Percentiles rank a stretch among this genome's conserved stretches.
phyloP scores from a whole-genome alignment of 2,888 invertebrate species.

The Leucozona laternaria region DNA sequence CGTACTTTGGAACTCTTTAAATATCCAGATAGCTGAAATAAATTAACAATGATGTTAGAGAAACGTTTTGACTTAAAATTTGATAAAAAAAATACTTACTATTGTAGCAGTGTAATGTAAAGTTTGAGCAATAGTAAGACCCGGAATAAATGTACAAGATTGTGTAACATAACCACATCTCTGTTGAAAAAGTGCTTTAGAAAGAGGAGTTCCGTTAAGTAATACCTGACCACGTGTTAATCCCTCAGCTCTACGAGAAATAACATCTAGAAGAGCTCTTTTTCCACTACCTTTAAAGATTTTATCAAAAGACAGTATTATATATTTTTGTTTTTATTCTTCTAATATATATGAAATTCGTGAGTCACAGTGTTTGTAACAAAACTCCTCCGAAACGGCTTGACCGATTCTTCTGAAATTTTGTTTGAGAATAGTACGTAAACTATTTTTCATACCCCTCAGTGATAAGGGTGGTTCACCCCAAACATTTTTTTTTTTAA shows the following conservation, averaged over 20 bases:
- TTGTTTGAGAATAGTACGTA: no score
- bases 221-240: conserved; percentile 94
- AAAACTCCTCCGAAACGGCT: no score
- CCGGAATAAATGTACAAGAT: conserved; percentile 92
- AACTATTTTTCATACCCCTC: no score
- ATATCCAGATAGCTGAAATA: conserved; percentile 88
- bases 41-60: conserved; percentile 9
- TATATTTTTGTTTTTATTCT: not conserved
- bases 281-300: conserved; percentile 93
- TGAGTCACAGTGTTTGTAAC: no score
- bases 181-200: conserved; percentile 91
- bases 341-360: no score
- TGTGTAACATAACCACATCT: conserved; percentile 95
- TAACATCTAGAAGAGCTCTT: conserved; percentile 96
- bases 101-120: conserved; percentile 91
- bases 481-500: no score
- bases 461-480: no score
- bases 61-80: not conserved
- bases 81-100: conserved; percentile 83
- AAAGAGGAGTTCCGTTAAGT: conserved; percentile 93
- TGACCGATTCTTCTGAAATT: no score
- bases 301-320: not conserved
- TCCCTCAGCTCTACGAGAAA: conserved; percentile 91
- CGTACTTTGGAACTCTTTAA: conserved; percentile 93
- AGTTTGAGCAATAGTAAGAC: conserved; percentile 94